Conservation (phyloP, 1,140 invertebrate species). For the Polyergus mexicanus region DNA sequence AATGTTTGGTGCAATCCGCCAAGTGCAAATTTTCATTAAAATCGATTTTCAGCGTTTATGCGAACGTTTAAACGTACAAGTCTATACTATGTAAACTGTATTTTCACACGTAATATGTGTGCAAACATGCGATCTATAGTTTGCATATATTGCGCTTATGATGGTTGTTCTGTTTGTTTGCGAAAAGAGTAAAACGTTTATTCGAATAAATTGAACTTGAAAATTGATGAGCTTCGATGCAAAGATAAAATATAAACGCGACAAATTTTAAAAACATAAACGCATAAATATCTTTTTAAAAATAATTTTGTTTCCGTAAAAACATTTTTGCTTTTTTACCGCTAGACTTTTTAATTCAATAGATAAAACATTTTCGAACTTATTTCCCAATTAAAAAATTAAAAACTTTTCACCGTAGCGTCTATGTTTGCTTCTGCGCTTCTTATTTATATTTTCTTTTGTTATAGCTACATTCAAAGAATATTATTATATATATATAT, state of each 20-base stretch:
- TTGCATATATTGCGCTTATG: neutral
- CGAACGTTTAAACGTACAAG: neutral
- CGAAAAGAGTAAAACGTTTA: neutral
- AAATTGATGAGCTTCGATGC: neutral
- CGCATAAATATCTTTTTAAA: neutral
- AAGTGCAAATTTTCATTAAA: conserved; percentile 65
- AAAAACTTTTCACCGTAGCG: neutral
- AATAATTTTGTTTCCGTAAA: neutral
- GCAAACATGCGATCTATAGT: conserved; percentile 10
- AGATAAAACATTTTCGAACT: neutral
- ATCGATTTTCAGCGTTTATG: conserved; percentile 6
- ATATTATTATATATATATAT: neutral
- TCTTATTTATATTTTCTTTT: neutral
- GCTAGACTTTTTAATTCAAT: neutral
- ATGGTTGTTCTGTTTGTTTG: neutral
- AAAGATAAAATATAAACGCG: neutral
- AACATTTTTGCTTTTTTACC: neutral
- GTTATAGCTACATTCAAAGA: neutral
- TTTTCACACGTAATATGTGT: conserved; percentile 12
- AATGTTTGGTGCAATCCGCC: conserved; percentile 48
- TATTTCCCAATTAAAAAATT: neutral
- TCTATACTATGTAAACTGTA: neutral
- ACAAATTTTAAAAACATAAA: neutral
- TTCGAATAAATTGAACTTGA: neutral
- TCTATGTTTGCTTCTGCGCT: neutral